phyloP scores from a whole-genome alignment of 2,113 vertebrate genomes.

The Asarcornis scutulata region DNA sequence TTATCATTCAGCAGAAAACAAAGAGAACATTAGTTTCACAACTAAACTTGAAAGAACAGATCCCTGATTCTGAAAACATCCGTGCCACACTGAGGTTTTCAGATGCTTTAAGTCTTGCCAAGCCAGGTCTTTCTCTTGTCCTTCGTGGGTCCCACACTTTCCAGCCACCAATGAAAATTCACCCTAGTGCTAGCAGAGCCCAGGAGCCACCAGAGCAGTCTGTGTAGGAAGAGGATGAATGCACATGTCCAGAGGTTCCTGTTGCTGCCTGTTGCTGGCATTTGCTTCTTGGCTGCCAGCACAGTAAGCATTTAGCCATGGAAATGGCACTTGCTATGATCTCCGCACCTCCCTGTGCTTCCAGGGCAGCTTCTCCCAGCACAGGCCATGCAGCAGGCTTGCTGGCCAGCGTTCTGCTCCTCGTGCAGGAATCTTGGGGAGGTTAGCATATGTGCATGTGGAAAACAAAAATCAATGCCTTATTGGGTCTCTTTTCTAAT shows the following conservation, averaged over 20 bases:
- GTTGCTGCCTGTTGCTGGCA: accelerated
- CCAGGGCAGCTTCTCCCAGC: not conserved
- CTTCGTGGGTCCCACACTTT: not conserved
- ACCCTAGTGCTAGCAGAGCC: not conserved
- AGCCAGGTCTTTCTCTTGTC: not conserved
- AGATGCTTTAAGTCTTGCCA: not conserved
- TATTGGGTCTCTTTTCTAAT: not conserved
- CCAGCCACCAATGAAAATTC: not conserved
- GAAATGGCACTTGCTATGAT: not conserved
- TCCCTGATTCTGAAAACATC: not conserved
- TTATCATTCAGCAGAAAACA: constrained; percentile 60
- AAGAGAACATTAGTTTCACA: constrained; percentile 56
- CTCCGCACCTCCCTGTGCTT: not conserved
- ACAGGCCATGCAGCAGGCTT: accelerated
- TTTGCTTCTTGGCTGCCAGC: not conserved
- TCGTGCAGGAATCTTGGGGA: not conserved
- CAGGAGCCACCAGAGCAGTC: not conserved
- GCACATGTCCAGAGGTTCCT: accelerated
- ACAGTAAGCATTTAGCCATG: not conserved
- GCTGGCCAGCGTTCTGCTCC: not conserved
- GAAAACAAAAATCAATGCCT: not conserved
- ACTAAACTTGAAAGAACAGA: not conserved
- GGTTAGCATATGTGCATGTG: not conserved
- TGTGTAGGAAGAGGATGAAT: not conserved
- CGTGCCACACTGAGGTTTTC: not conserved